Evolutionary conservation across 1,140 invertebrate species (phyloP).

Genomic region (Laupala kohalensis): DNA sequence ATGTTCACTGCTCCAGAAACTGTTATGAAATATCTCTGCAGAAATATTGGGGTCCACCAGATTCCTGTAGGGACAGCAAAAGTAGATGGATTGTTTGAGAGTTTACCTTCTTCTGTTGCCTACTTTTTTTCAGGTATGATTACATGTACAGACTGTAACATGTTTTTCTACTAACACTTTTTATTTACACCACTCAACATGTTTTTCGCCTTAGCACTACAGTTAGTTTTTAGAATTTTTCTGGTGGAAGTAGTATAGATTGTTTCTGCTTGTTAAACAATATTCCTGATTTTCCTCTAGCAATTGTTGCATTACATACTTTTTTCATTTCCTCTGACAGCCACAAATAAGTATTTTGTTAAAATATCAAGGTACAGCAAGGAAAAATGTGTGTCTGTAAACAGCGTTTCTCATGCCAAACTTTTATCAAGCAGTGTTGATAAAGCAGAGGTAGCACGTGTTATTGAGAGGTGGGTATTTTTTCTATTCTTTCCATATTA

Average conservation of each 20-base stretch:
- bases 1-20: neutral
- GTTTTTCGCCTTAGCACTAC: no score
- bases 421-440: neutral
- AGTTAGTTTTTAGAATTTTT: no score
- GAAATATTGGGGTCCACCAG: neutral
- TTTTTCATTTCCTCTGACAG: neutral
- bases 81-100: neutral
- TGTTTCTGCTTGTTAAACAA: no score
- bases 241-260: no score
- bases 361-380: neutral
- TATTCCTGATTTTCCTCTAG: no score
- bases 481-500: no score
- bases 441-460: neutral
- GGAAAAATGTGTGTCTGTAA: neutral
- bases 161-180: no score
- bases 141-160: no score
- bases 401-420: neutral
- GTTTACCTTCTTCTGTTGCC: neutral
- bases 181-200: no score
- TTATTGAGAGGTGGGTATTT: neutral
- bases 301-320: no score
- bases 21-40: neutral
- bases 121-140: neutral
- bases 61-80: neutral
- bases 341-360: neutral